These are phyloP conservation scores for Zelleria hepariella DNA, from an alignment of 2,888 invertebrate species.

Conservation along the genomic window DNA sequence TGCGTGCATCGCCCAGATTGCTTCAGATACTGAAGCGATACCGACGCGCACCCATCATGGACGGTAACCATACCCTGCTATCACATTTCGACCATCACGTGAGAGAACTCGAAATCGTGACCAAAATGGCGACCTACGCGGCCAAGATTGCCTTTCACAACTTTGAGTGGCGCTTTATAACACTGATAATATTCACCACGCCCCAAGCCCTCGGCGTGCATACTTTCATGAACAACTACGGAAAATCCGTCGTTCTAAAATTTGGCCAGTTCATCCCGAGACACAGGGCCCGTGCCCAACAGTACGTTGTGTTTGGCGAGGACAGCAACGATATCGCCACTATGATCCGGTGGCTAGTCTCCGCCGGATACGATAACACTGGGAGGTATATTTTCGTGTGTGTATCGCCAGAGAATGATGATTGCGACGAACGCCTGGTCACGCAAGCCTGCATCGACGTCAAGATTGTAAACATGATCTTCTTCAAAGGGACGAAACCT, in stretches of 20 bases:
- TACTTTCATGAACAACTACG: constrained; percentile 31
- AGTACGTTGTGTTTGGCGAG: constrained; percentile 35
- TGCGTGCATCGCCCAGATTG: neutral
- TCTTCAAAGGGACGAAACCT: constrained; percentile 21
- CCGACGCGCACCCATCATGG: neutral
- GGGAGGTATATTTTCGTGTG: constrained; percentile 38
- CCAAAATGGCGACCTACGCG: constrained; percentile 29
- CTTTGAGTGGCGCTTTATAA: constrained; percentile 42
- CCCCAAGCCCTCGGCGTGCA: constrained; percentile 24
- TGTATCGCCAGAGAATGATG: constrained; percentile 16
- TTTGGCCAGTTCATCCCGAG: constrained; percentile 23
- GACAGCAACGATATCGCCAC: constrained; percentile 25
- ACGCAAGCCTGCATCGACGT: constrained; percentile 25
- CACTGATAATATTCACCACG: constrained; percentile 30
- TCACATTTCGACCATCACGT: neutral
- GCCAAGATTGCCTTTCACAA: constrained; percentile 41
- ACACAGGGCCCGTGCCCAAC: constrained; percentile 17
- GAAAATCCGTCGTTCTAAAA: constrained; percentile 27
- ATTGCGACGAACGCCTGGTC: constrained; percentile 30
- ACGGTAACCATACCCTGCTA: neutral
- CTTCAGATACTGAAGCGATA: neutral
- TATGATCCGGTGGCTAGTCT: constrained; percentile 25
- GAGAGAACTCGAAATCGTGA: constrained; percentile 14
- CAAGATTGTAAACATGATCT: constrained; percentile 30
- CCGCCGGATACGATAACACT: constrained; percentile 28